Conservation (phyloP, 2,113 vertebrate genomes). For the Columbina picui region DNA sequence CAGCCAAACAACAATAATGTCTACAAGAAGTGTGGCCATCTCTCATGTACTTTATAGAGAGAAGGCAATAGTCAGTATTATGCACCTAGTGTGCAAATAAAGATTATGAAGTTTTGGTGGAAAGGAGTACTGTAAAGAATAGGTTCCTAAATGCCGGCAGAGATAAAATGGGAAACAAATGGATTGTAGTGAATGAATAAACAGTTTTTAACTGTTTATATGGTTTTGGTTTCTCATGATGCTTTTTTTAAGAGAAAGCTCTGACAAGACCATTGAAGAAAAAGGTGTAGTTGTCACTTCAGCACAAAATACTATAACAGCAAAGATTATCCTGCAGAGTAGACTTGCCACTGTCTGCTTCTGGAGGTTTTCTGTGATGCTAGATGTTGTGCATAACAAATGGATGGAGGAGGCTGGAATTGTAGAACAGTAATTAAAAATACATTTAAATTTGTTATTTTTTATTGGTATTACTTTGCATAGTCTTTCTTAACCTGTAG, state of each 20-base stretch:
- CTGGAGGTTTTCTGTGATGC: neutral
- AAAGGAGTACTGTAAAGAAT: neutral
- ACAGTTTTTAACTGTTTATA: neutral
- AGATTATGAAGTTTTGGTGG: neutral
- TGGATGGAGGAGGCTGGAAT: neutral
- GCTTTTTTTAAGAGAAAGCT: neutral
- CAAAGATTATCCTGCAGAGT: neutral
- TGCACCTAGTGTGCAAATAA: neutral
- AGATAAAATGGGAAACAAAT: neutral
- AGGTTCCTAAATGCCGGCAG: neutral
- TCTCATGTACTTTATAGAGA: neutral
- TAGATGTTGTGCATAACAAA: neutral
- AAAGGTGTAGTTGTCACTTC: neutral
- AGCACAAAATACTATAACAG: neutral
- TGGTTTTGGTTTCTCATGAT: neutral
- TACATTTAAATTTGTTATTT: neutral
- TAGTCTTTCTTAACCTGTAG: neutral
- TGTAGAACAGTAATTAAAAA: neutral
- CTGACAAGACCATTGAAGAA: neutral
- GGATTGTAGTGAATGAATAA: neutral
- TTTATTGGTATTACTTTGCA: neutral
- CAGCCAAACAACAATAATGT: neutral
- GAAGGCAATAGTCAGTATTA: accelerated
- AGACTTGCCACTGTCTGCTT: neutral
- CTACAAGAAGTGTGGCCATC: neutral